Evolutionary conservation across 1,140 invertebrate species (phyloP), one percentile per base, ranked within the genome.

Genomic region (Lasioglossum baleicum): DNA sequence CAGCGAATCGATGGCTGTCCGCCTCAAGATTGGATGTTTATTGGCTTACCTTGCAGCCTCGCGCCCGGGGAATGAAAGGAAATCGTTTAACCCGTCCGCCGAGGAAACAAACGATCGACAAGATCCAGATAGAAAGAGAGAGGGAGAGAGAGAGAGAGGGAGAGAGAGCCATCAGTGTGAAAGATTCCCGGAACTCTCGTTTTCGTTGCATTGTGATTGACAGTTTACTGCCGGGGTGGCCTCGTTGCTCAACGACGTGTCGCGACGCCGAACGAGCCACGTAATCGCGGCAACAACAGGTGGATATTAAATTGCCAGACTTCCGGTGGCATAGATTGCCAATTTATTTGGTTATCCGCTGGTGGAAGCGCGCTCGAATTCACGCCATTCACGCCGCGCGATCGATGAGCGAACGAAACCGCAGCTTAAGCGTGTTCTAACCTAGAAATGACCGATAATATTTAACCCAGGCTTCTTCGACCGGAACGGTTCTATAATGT

Each of bases 211-310:
- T n/a, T 7, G 40, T 22, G 44, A 22, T 65, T 48, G 60, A 22
- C 15, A 7, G 58, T 31, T 22, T 22, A 44, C 20, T 15, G 48
- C 65, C 26, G 7, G 56, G 53, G 10, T 61, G 67, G 58, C 75
- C 58, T 51, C 56, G 66, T 75, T 77, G 58, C 66, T 56, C 65
- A 84, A 84, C 69, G 70, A 83, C 65, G 76, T 42, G 78, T 65
- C 63, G 35, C 77, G 42, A 44, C 63, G 66, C 74, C 53, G 77
- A 80, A 48, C 63, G 22, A 51, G 40, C 42, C 58, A 20, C 64
- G 78, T 76, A 74, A 85, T 77, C 65, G 72, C 60, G 51, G 22
- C 71, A 31, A 85, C 83, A 84, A 84, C 83, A 84, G 83, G 83
- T 85, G 83, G 73, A 85, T 70, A 68, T 77, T 77, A 76, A 75